Evolutionary conservation across 2,888 invertebrate species (phyloP), one percentile per base, ranked within the genome.

Genomic region (Drosophila cyrtoloma): DNA sequence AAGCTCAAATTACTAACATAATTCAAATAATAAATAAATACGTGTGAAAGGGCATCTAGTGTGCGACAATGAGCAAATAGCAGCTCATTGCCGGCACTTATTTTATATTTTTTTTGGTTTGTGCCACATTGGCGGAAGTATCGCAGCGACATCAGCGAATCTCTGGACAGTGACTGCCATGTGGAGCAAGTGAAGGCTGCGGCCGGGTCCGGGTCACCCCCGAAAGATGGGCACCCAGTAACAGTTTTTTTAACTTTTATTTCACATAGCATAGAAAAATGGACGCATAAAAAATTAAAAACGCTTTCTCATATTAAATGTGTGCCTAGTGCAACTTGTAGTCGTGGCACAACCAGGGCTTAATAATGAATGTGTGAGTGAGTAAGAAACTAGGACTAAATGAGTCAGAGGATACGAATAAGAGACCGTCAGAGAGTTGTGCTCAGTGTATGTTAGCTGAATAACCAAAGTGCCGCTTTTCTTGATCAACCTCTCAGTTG

Each of bases 281-380:
- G 80, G 75, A 79, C 77, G 77, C 70, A 89, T 86, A 89, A 90
- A 90, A 90, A 90, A 87, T 88, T 82, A 78, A 90, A 86, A 85
- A 79, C 85, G 82, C 77, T 90, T 85, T 82, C 86, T 86, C 88
- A 86, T 90, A 86, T 86, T 85, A 88, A 85, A 90, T 90, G 78
- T 86, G 82, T 86, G 84, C 72, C 79, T 84, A 81, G 80, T 76
- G 66, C 65, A 71, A 64, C 67, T 59, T 55, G 42, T 58, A 61
- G 78, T 67, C 62, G 78, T 78, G 81, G 67, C 72, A 69, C 33
- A 37, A 30, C 42, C 66, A 55, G 57, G 69, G 79, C 79, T 83
- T 83, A 84, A 84, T 84, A 82, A 82, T 79, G 83, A 66, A 73
- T 59, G 60, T 71, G 66, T 50, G 70, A 64, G 66, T 50, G 65